phyloP scores from a whole-genome alignment of 2,113 vertebrate species.

The Clarias batrachus region DNA sequence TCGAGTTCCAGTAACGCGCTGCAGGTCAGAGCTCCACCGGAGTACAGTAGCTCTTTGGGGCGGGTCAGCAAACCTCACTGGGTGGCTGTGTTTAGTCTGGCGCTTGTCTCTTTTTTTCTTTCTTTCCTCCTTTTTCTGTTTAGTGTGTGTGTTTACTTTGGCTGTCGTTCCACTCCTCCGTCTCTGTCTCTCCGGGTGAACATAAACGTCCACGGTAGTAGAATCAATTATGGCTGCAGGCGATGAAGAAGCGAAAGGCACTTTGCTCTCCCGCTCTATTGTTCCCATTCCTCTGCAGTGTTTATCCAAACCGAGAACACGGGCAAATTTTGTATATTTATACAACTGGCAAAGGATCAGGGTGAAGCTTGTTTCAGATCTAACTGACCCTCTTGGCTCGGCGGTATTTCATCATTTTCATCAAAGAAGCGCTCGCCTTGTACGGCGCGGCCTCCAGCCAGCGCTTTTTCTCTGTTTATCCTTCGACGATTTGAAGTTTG shows the following conservation, averaged over 20 bases:
- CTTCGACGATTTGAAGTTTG: slow-evolving; percentile 19
- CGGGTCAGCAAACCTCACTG: background rate
- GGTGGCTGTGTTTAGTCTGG: slow-evolving; percentile 30
- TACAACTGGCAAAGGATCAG: slow-evolving; percentile 30
- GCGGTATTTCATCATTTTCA: slow-evolving; percentile 28
- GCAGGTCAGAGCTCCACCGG: slow-evolving; percentile 2
- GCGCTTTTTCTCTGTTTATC: slow-evolving; percentile 25
- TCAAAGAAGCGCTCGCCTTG: slow-evolving; percentile 18
- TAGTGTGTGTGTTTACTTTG: slow-evolving; percentile 26
- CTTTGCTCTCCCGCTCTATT: slow-evolving; percentile 21
- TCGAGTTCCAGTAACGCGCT: background rate
- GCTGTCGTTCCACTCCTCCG: slow-evolving; percentile 4
- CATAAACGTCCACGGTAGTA: slow-evolving; percentile 31
- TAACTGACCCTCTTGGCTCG: slow-evolving; percentile 29
- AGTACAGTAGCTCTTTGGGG: slow-evolving; percentile 25
- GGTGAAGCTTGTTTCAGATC: slow-evolving; percentile 29
- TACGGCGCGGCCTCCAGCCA: slow-evolving; percentile 21
- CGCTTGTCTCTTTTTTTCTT: background rate
- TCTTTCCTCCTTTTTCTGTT: background rate
- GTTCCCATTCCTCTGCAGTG: background rate
- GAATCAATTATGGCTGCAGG: slow-evolving; percentile 40
- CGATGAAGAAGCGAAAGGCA: slow-evolving; percentile 20
- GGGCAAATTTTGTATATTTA: slow-evolving; percentile 36
- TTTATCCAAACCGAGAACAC: slow-evolving; percentile 23
- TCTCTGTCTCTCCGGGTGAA: slow-evolving; percentile 30